phyloP scores from a whole-genome alignment of 1,140 invertebrate genomes.

The Zaprionus nigranus region DNA sequence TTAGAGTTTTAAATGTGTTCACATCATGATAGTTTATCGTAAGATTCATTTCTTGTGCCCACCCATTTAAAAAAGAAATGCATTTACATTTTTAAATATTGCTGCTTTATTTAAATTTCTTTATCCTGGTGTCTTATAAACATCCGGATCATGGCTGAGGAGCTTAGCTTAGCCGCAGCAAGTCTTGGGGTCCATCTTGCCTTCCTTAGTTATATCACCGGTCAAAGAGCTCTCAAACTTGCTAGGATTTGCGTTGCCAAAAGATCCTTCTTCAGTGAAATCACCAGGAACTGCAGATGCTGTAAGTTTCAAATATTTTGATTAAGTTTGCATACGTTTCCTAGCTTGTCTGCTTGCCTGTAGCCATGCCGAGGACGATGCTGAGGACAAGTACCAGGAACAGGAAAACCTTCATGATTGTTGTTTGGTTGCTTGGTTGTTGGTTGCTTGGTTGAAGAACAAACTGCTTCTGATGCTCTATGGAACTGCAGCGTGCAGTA shows the following conservation, averaged over 20 bases:
- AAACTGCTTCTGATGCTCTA: slow-evolving; percentile 39
- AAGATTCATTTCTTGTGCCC: background rate
- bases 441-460: slow-evolving; percentile 22
- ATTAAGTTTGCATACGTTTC: background rate
- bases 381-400: slow-evolving; percentile 47
- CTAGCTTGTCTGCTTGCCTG: slow-evolving; percentile 34
- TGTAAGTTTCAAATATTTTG: background rate
- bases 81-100: slow-evolving; percentile 33
- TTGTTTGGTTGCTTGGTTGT: slow-evolving; percentile 31
- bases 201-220: background rate
- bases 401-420: slow-evolving; percentile 52
- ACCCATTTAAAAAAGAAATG: background rate
- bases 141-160: background rate
- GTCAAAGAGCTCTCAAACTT: slow-evolving; percentile 18
- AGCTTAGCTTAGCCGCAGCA: slow-evolving; percentile 56
- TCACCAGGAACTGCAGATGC: background rate
- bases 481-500: background rate
- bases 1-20: no score
- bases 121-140: slow-evolving; percentile 14
- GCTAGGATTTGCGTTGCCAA: slow-evolving; percentile 6
- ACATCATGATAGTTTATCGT: background rate
- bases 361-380: slow-evolving; percentile 45
- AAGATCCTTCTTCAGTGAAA: background rate
- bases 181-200: slow-evolving; percentile 30
- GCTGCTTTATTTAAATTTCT: slow-evolving; percentile 66